phyloP scores from a whole-genome alignment of 2,888 invertebrate species.

The Spicauda simplicius region DNA sequence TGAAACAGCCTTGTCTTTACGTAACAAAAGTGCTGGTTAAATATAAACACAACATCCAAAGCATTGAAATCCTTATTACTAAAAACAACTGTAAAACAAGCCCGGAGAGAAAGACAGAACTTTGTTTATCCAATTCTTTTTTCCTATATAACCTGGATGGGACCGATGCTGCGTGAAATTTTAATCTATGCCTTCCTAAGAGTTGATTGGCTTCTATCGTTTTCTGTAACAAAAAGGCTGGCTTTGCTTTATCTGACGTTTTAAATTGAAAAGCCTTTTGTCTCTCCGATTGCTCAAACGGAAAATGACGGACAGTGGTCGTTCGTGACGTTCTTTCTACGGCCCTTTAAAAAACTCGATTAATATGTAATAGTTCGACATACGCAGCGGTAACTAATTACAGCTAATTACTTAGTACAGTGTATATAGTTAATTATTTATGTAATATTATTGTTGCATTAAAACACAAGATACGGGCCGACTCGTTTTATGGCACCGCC shows the following conservation, averaged over 20 bases:
- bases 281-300: slow-evolving; percentile 37
- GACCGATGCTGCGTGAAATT: slow-evolving; percentile 37
- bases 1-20: background rate
- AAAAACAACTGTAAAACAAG: slow-evolving; percentile 20
- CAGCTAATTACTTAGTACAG: slow-evolving; percentile 8
- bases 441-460: slow-evolving; percentile 19
- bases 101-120: slow-evolving; percentile 23
- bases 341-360: slow-evolving; percentile 30
- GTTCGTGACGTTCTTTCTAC: slow-evolving; percentile 25
- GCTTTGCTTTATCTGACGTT: slow-evolving; percentile 38
- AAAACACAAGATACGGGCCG: slow-evolving; percentile 19
- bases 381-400: slow-evolving; percentile 29
- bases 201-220: slow-evolving; percentile 39
- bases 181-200: slow-evolving; percentile 39
- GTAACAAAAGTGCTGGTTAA: background rate
- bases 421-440: slow-evolving; percentile 14
- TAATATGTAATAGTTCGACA: slow-evolving; percentile 31
- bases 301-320: slow-evolving; percentile 34
- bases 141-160: slow-evolving; percentile 36
- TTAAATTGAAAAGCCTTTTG: slow-evolving; percentile 38
- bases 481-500: background rate
- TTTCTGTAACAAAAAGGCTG: slow-evolving; percentile 39
- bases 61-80: background rate
- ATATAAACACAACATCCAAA: background rate
- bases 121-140: slow-evolving; percentile 37